These are phyloP conservation scores for Acropora tenuis DNA, from an alignment of 64 coral and sea anemone species.

Conservation along the genomic window DNA sequence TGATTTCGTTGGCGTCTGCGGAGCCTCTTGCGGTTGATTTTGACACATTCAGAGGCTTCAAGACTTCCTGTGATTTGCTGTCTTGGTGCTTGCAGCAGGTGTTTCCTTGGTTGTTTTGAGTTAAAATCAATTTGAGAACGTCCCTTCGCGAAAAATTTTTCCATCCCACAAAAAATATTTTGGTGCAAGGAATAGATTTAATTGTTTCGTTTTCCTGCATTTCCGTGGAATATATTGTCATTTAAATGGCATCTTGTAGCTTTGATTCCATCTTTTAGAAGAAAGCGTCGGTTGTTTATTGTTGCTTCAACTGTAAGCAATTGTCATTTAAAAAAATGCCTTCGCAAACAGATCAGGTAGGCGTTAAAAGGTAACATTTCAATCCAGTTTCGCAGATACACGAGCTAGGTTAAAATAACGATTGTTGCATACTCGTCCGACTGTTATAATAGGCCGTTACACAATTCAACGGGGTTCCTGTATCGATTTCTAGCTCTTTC, in stretches of 20 bases:
- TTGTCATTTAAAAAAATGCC: constrained; percentile 18
- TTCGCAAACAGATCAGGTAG: constrained; percentile 2
- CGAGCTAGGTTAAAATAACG: background rate
- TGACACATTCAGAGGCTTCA: background rate
- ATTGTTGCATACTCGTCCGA: background rate
- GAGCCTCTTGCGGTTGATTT: constrained; percentile 8
- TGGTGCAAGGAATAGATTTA: background rate
- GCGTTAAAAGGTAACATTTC: background rate
- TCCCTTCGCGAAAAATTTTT: background rate
- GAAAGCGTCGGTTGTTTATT: constrained; percentile 9
- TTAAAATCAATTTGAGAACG: background rate
- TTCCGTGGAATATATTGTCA: background rate
- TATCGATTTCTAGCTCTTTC: background rate
- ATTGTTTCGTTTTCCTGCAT: background rate
- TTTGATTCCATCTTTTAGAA: background rate
- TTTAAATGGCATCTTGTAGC: background rate
- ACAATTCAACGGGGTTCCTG: background rate
- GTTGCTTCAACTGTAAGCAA: background rate
- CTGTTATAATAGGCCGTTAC: background rate
- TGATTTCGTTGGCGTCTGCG: constrained; percentile 17
- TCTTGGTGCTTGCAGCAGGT: constrained; percentile 9
- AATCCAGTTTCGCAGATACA: too few relatives aligned
- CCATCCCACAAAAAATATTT: background rate
- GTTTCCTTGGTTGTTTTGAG: constrained; percentile 1
- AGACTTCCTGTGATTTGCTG: constrained; percentile 25